Evolutionary conservation across 2,113 vertebrate genomes (phyloP), one percentile per base, ranked within the genome.

Genomic region (Pelobates fuscus): DNA sequence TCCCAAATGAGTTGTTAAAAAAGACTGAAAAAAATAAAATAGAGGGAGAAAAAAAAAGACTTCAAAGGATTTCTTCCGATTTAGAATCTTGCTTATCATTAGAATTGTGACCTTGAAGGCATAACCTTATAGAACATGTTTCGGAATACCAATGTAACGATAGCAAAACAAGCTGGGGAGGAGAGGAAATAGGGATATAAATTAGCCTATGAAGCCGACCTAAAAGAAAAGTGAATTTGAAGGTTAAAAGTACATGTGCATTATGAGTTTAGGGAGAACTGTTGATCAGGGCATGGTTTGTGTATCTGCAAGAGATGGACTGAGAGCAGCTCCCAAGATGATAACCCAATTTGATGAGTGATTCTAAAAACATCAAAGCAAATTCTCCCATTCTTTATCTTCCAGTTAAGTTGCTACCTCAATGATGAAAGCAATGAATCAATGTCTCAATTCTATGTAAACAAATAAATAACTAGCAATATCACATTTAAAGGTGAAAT

Each of bases 61-160:
- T 86, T 87, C 82, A 84, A 82, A 87, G 80, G 64, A 75, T 79
- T 81, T 78, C 71, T 80, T 81, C 78, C 80, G 80, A 52, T 78
- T 58, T 41, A 81, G 79, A 82, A 79, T 67, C 77, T 79, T 46
- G 44, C 71, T 84, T 83, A 73, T 77, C 78, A 26, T 81, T 78
- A 52, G 74, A 70, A 77, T 80, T 72, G 84, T 80, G 86, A 82
- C 84, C 79, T 76, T 80, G 83, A 84, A 83, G 80, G 79, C 29
- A 20, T 23, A 80, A 79, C 80, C 60, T 46, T 64, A 66, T 77
- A 24, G 78, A 77, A 1, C 60, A 24, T 41, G 67, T 23, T 75
- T 75, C 43, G 67, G 85, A 80, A 81, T 79, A 72, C 62, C 82
- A 78, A 86, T 11, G 43, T 82, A 64, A 18, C n/a, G 58, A 71